phyloP scores from a whole-genome alignment of 2,113 vertebrate species.

The Cyprinus carpio region DNA sequence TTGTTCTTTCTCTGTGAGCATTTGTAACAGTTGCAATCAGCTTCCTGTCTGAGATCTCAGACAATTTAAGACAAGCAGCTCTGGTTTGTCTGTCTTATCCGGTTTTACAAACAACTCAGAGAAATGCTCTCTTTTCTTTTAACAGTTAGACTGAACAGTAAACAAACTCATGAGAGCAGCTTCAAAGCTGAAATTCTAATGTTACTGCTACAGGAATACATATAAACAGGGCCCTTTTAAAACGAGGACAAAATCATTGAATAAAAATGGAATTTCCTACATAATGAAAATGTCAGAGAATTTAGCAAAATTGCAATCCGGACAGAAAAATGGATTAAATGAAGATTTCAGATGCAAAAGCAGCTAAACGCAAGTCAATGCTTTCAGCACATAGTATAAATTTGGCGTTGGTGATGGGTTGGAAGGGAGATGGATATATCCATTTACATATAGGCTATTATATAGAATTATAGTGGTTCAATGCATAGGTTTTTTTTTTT shows the following conservation, averaged over 20 bases:
- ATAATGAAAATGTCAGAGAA: too few species aligned
- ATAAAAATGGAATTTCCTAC: too few species aligned
- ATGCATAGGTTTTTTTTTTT: too few species aligned
- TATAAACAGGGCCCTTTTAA: background rate
- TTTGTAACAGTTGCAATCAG: background rate
- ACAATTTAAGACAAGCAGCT: slow-evolving; percentile 27
- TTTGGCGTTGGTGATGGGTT: too few species aligned
- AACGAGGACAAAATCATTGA: background rate
- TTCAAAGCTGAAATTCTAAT: background rate
- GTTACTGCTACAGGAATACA: background rate
- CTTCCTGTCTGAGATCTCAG: slow-evolving; percentile 29
- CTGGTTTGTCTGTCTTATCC: background rate
- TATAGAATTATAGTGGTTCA: too few species aligned
- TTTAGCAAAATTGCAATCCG: too few species aligned
- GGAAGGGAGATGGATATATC: too few species aligned
- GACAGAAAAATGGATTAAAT: too few species aligned
- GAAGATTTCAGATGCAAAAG: too few species aligned
- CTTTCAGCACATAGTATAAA: too few species aligned
- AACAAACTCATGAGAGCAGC: background rate
- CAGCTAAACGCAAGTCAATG: too few species aligned
- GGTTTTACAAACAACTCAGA: background rate
- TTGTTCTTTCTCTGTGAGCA: background rate
- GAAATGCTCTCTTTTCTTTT: background rate
- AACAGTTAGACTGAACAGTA: background rate
- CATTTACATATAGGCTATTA: too few species aligned